Evolutionary conservation across 2,797 vertebrate genomes (phyloP), one percentile per base, ranked within the genome.

Genomic region (Pogonophryne albipinna): DNA sequence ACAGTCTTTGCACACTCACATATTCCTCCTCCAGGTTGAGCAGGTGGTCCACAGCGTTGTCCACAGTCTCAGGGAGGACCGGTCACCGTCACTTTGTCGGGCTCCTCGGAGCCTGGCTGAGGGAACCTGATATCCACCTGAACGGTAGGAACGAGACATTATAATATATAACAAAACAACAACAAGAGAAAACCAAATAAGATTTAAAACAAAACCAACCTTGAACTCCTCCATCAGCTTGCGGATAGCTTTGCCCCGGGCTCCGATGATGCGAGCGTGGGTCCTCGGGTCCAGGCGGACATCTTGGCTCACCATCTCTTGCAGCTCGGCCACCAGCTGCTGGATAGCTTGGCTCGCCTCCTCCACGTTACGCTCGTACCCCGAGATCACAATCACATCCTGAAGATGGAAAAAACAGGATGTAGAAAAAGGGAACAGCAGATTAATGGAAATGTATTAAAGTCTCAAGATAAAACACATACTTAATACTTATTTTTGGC

Each of bases 21-120:
- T 96, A 96, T 95, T 96, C 93, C 79, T 96, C 95, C 84, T 96
- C 95, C 87, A 97, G 89, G 86, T 94, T 96, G 59, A 96, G 94
- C 57, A 96, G 93, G 85, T 96, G 94, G 70, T 96, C 94, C 16
- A 95, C 93, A 78, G 95, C 94, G 13, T 95, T 94, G 64, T 95
- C 95, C 0, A 96, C 94, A 0, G 94, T 94, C 76, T 94, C 95
- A 0, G 94, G 94, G 17, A 96, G 91, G 5, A n/a, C 96, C 95
- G 0, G 87, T 96, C 64, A 96, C 93, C 0, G 92, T 95, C 84
- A 96, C 94, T 70, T 93, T 93, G 82, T 95, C 94, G 0, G 94
- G 94, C 75, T 95, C 94, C 3, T 93, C 94, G 0, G 94, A 94
- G 31, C 93, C 93, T 0, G 94, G 95, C 62, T 94, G 95, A 63